Evolutionary conservation across 2,888 invertebrate genomes (phyloP), one percentile per base, ranked within the genome.

Genomic region (Tridacna crocea): DNA sequence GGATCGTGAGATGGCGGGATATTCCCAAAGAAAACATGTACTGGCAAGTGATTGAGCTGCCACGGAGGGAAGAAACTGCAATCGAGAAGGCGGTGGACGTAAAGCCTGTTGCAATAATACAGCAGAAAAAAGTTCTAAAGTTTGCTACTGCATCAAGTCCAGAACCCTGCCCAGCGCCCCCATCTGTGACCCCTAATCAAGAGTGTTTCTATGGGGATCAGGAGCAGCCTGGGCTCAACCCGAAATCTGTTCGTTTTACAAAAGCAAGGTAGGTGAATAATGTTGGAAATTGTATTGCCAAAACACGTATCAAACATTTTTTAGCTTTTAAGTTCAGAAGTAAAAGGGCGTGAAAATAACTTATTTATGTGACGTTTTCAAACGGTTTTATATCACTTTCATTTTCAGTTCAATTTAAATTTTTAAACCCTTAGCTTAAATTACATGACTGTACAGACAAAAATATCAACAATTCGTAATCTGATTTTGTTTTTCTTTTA

Each of bases 1-100:
- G 77, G 58, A 72, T 72, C 27, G 84, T 87, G 0, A 80, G 79
- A 61, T 87, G 86, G 86, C 80, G 80, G 58, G 86, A 87, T 22
- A 63, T 74, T n/a, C 74, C 82, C 13, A 80, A 61, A 13, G 80
- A 82, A 17, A 78, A 78, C 27, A 74, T 80, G 48, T 82, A 84
- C 66, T 84, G 82, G 78, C 79, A 80, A 22, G 80, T 80, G 22
- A 72, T 79, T 15, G 73, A 82, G 12, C 36, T 75, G 12, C 68
- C 70, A 3, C 48, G 63, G 6, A 72, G 66, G 24, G 55, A 70
- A 3, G 73, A 65, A 0, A 12, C 22, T 36, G 24, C 46, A 46
- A 68, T 82, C 0, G 75, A 70, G 8, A 79, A 80, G 24, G 82
- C 73, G 0, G 72, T 85, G 15, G 75, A 79, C 27, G 75, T 83